phyloP scores from a whole-genome alignment of 1,140 invertebrate genomes.

The Pogonus chalceus region DNA sequence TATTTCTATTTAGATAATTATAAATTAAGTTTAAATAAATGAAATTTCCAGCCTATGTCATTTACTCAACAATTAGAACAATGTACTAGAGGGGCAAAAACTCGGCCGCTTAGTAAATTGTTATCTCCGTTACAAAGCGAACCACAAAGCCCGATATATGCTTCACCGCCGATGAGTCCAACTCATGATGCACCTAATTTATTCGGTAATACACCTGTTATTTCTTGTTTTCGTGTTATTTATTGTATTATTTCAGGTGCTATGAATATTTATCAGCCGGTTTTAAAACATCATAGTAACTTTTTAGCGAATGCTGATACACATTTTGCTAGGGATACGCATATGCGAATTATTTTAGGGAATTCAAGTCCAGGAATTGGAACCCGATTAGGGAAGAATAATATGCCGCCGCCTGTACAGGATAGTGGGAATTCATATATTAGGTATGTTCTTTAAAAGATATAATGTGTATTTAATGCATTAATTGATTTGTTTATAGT shows the following conservation, averaged over 20 bases:
- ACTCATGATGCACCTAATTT: constrained; percentile 43
- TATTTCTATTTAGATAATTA: constrained; percentile 6
- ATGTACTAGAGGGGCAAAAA: constrained; percentile 46
- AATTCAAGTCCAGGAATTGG: constrained; percentile 41
- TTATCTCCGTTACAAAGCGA: constrained; percentile 64
- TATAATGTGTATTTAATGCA: constrained; percentile 5
- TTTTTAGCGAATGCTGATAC: constrained; percentile 39
- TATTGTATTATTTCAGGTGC: constrained; percentile 20
- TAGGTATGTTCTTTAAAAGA: constrained; percentile 28
- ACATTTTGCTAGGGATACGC: constrained; percentile 76
- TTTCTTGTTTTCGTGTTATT: not conserved
- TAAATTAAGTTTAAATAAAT: not conserved
- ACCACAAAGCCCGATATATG: constrained; percentile 65
- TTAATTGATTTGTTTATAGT: constrained; percentile 8
- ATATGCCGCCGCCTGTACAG: constrained; percentile 24
- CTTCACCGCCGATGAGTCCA: constrained; percentile 62
- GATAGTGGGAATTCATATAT: constrained; percentile 31
- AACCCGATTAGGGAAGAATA: constrained; percentile 20
- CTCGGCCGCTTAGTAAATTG: constrained; percentile 47
- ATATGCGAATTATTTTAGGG: constrained; percentile 83
- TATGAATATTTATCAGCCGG: constrained; percentile 33
- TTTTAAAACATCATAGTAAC: constrained; percentile 31
- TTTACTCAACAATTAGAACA: constrained; percentile 72
- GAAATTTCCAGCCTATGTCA: constrained; percentile 40
- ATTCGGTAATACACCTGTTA: constrained; percentile 23